Evolutionary conservation across 2,797 vertebrate species (phyloP).

Genomic region (Garrulus glandarius): DNA sequence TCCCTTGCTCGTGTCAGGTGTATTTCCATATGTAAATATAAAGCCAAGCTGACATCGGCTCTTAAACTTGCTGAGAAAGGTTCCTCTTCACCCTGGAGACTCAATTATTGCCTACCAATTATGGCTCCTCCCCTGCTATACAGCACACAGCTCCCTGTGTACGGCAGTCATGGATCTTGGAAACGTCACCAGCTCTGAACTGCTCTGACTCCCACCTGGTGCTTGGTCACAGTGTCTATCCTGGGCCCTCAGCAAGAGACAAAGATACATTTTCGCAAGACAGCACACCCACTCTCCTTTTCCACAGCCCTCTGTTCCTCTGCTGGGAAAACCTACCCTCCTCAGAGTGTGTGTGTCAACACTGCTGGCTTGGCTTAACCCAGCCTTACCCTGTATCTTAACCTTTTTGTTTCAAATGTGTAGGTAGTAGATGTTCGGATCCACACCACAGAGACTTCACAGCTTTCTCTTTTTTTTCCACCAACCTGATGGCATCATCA

Average conservation of each 20-base stretch:
- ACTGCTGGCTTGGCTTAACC: background rate
- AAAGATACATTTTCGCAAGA: accelerated
- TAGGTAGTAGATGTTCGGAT: background rate
- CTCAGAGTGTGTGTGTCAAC: background rate
- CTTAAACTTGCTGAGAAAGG: background rate
- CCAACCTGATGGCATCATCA: background rate
- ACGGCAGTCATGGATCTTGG: background rate
- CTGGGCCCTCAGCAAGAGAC: background rate
- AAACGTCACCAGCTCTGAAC: background rate
- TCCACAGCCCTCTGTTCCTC: background rate
- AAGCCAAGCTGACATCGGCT: background rate
- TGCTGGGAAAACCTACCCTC: background rate
- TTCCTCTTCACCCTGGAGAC: background rate
- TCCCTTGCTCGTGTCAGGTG: background rate
- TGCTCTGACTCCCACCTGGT: background rate
- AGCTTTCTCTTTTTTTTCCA: background rate
- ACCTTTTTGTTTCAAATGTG: background rate
- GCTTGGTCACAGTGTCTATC: accelerated
- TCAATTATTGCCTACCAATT: background rate
- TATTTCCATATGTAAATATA: background rate
- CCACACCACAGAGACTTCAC: background rate
- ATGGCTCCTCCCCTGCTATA: background rate
- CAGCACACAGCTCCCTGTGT: background rate
- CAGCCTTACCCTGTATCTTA: background rate
- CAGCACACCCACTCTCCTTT: background rate